Evolutionary conservation across 2,113 vertebrate genomes (phyloP).

Genomic region (Tricholaema leucomelas): DNA sequence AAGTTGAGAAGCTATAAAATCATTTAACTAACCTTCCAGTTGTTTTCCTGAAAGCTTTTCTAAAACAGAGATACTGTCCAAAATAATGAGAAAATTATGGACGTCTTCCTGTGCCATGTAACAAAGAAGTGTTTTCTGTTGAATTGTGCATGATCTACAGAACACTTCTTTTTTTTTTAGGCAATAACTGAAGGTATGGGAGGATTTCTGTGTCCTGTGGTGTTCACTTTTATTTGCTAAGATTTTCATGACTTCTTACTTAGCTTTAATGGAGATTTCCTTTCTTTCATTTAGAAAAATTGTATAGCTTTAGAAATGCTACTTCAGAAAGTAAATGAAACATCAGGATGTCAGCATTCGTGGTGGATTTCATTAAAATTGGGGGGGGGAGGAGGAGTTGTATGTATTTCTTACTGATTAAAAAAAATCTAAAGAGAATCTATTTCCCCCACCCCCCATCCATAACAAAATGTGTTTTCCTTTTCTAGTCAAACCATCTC

Average conservation of each 20-base stretch:
- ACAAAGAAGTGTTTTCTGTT: not conserved
- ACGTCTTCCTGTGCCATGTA: not conserved
- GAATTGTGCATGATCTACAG: not conserved
- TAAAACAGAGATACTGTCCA: not conserved
- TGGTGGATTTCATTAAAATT: not conserved
- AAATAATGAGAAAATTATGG: not conserved
- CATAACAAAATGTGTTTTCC: constrained; percentile 15
- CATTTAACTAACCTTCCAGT: not conserved
- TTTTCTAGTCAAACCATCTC: constrained; percentile 92
- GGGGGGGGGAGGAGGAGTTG: no score
- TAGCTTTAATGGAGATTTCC: not conserved
- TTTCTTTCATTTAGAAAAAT: not conserved
- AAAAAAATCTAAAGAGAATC: not conserved
- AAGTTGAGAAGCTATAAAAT: not conserved
- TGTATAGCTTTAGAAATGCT: not conserved
- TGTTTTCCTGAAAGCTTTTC: not conserved
- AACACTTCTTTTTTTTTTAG: not conserved
- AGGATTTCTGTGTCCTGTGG: not conserved
- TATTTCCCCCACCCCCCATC: not conserved
- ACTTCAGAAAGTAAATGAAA: not conserved
- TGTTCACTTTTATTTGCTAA: not conserved
- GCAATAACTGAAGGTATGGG: not conserved
- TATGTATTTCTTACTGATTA: not conserved
- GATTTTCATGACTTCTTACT: not conserved
- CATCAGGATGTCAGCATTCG: not conserved